Evolutionary conservation across 2,888 invertebrate species (phyloP).

Genomic region (Pilophorus perplexus): DNA sequence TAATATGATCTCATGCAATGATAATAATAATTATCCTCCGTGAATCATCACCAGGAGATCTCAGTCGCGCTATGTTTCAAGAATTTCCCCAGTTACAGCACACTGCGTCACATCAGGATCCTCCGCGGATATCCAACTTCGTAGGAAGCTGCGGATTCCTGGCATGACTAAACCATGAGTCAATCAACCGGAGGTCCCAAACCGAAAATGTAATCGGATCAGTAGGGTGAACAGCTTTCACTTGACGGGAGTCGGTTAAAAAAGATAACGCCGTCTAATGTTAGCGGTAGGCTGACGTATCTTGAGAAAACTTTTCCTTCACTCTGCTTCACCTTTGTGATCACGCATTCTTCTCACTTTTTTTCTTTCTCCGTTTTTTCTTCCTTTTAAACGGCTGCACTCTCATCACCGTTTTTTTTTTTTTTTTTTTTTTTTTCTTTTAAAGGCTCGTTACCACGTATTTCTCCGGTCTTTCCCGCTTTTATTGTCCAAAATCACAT

Average conservation of each 20-base stretch:
- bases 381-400: conserved; percentile 4
- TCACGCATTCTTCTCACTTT: conserved; percentile 21
- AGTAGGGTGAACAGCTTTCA: conserved; percentile 24
- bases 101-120: no score
- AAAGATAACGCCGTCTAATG: background rate
- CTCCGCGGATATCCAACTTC: no score
- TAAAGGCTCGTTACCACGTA: no score
- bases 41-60: no score
- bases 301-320: conserved; percentile 19
- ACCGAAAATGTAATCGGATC: conserved; percentile 8
- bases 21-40: no score
- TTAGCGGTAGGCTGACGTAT: conserved; percentile 1
- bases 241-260: conserved; percentile 9
- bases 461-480: no score
- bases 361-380: conserved; percentile 3
- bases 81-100: no score
- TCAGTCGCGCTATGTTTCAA: no score
- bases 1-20: no score
- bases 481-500: no score
- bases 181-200: background rate
- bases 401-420: conserved; percentile 4
- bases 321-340: conserved; percentile 29
- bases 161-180: conserved; percentile 6
- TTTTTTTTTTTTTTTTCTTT: no score
- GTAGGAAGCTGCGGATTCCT: no score